Conservation (phyloP, 1,140 invertebrate species). For the Heliconius himera region DNA sequence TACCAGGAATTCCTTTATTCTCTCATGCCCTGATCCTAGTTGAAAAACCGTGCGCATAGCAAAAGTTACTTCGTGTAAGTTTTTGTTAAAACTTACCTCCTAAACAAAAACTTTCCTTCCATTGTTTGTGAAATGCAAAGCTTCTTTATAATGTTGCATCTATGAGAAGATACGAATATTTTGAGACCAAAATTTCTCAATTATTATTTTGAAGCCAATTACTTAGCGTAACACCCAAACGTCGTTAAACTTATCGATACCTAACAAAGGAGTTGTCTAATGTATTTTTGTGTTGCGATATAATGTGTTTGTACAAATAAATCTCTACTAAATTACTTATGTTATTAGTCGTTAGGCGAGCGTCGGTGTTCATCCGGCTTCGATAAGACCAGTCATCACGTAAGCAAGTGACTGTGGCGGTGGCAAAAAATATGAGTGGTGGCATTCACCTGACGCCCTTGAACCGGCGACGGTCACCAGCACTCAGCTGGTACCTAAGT, state of each 20-base stretch:
- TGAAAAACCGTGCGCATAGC: constrained; percentile 33
- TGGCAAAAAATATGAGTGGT: constrained; percentile 71
- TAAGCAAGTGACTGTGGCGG: too few relatives aligned
- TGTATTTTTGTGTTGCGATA: background rate
- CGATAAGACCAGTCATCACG: constrained; percentile 61
- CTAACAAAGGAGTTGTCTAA: background rate
- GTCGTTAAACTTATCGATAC: background rate
- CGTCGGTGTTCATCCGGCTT: constrained; percentile 62
- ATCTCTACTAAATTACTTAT: constrained; percentile 32
- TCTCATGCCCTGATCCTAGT: constrained; percentile 46
- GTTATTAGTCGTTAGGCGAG: constrained; percentile 51
- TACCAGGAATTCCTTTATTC: constrained; percentile 63
- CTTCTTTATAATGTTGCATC: background rate
- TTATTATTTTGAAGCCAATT: background rate
- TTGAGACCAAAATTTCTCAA: background rate
- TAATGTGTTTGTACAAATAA: constrained; percentile 6
- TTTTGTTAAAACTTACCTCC: constrained; percentile 18
- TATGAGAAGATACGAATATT: background rate
- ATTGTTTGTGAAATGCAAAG: background rate
- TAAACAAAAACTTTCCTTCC: constrained; percentile 19
- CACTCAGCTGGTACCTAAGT: constrained; percentile 64
- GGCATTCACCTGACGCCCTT: constrained; percentile 77
- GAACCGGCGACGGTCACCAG: constrained; percentile 68
- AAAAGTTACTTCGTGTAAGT: constrained; percentile 29
- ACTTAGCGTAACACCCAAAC: background rate